Evolutionary conservation across 2,888 invertebrate genomes (phyloP).

Genomic region (Plemyria rubiginata): DNA sequence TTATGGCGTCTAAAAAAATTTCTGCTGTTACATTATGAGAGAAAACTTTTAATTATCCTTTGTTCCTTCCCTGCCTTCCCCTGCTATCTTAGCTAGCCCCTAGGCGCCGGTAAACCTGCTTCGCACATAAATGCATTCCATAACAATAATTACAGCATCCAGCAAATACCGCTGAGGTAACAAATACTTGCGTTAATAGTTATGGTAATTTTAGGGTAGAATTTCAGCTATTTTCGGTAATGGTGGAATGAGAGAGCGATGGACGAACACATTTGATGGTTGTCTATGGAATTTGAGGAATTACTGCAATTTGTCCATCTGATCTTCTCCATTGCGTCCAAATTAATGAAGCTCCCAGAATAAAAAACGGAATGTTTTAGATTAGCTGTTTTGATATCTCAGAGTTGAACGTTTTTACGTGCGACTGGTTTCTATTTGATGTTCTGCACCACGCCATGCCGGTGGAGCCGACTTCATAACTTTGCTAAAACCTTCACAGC

Average conservation of each 20-base stretch:
- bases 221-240: slow-evolving; percentile 20
- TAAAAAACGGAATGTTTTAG: slow-evolving; percentile 12
- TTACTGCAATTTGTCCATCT: slow-evolving; percentile 18
- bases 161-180: slow-evolving; percentile 20
- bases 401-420: not conserved
- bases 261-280: slow-evolving; percentile 17
- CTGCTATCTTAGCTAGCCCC: not conserved
- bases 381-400: not conserved
- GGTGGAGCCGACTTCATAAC: not conserved
- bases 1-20: too few relatives aligned
- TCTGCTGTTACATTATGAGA: too few relatives aligned
- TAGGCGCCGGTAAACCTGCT: slow-evolving; percentile 2
- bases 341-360: slow-evolving; percentile 6
- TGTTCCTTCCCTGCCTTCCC: not conserved
- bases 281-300: slow-evolving; percentile 14
- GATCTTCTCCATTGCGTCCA: slow-evolving; percentile 2
- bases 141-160: slow-evolving; percentile 11
- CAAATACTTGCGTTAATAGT: slow-evolving; percentile 25
- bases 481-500: not conserved
- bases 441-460: too few relatives aligned
- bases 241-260: slow-evolving; percentile 15
- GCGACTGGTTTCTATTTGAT: not conserved
- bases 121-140: not conserved
- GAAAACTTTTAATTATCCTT: too few relatives aligned
- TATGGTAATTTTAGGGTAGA: slow-evolving; percentile 25